These are phyloP conservation scores for Anhinga anhinga DNA, from an alignment of 2,113 vertebrate species.

Conservation along the genomic window DNA sequence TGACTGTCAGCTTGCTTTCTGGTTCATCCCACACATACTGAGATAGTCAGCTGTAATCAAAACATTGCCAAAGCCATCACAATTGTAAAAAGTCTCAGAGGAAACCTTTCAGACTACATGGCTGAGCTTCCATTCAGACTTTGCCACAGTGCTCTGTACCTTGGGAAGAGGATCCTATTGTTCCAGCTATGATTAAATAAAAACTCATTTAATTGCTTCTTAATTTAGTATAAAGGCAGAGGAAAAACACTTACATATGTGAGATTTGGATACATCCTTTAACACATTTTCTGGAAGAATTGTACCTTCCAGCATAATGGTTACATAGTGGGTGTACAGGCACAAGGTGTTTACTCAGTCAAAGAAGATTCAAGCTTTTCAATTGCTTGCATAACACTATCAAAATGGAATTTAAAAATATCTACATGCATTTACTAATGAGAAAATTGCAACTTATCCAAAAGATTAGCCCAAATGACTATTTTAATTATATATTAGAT, in stretches of 20 bases:
- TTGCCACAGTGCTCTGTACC: neutral
- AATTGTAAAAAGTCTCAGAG: neutral
- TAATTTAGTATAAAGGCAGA: neutral
- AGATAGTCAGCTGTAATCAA: neutral
- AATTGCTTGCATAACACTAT: neutral
- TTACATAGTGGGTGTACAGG: neutral
- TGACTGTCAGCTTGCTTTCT: neutral
- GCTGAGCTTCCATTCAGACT: neutral
- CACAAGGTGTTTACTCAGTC: neutral
- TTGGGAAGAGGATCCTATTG: neutral
- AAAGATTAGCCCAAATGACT: neutral
- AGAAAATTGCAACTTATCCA: neutral
- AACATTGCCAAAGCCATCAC: neutral
- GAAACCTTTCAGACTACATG: neutral
- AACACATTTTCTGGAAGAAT: neutral
- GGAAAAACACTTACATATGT: neutral
- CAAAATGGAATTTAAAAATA: neutral
- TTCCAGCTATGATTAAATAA: neutral
- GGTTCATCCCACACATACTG: neutral
- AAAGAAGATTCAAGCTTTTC: neutral
- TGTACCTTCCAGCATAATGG: neutral
- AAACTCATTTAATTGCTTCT: neutral
- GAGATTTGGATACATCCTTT: neutral
- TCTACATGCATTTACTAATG: neutral
- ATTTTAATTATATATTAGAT: neutral